These are phyloP conservation scores for Drosophila pegasa DNA, from an alignment of 2,888 invertebrate genomes.

Conservation along the genomic window DNA sequence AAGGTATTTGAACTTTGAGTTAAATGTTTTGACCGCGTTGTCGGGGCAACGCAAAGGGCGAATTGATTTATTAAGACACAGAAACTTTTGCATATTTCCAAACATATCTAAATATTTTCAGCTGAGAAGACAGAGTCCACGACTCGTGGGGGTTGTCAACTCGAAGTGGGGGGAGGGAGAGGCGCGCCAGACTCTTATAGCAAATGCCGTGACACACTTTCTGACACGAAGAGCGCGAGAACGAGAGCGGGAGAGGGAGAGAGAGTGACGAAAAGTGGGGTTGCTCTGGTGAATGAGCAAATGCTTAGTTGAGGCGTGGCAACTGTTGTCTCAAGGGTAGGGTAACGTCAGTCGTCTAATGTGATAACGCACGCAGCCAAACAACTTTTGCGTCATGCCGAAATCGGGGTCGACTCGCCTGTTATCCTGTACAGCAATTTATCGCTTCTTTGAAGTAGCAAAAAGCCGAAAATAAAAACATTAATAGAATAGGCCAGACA, in stretches of 20 bases:
- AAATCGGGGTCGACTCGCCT: slow-evolving; percentile 4
- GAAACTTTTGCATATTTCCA: neutral
- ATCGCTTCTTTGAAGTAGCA: neutral
- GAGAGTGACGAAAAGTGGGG: slow-evolving; percentile 5
- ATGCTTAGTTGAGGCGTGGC: slow-evolving; percentile 11
- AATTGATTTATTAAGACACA: slow-evolving; percentile 26
- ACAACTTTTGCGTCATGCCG: neutral
- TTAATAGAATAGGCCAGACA: neutral
- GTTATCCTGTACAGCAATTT: slow-evolving; percentile 6
- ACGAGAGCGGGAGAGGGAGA: neutral
- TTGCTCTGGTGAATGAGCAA: slow-evolving; percentile 28
- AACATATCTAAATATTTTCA: neutral
- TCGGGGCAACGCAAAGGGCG: slow-evolving; percentile 22
- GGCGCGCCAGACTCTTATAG: slow-evolving; percentile 13
- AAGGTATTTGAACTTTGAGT: slow-evolving; percentile 49
- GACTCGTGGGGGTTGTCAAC: slow-evolving; percentile 4
- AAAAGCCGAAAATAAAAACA: neutral
- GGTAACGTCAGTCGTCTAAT: slow-evolving; percentile 11
- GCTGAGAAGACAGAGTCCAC: neutral
- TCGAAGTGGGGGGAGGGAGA: neutral
- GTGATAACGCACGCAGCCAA: slow-evolving; percentile 21
- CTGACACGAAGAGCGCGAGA: neutral
- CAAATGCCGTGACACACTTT: slow-evolving; percentile 45
- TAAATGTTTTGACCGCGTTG: slow-evolving; percentile 49
- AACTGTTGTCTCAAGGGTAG: neutral